A percentile compares a stretch with the other conserved stretches of the same genome.
Conservation (phyloP, 2,113 vertebrate species). For the Mungos mungo region DNA sequence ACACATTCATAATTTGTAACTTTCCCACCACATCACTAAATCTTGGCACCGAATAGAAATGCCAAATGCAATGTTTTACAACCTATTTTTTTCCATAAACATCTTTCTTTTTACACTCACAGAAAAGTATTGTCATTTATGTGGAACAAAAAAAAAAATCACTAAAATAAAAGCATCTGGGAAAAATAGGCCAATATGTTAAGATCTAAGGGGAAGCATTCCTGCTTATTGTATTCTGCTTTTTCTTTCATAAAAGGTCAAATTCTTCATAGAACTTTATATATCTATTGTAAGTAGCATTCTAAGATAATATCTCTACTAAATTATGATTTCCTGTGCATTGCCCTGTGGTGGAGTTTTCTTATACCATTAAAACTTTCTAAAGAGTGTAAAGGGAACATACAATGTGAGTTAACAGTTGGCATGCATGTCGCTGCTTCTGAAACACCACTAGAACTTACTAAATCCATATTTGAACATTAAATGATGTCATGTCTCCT, state of each 20-base stretch:
- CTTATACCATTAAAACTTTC: conserved; percentile 35
- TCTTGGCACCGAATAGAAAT: conserved; percentile 68
- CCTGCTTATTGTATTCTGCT: not conserved
- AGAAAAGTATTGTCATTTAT: conserved; percentile 70
- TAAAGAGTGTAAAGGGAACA: conserved; percentile 45
- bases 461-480: conserved; percentile 60
- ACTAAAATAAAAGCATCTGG: conserved; percentile 78
- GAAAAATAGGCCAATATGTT: conserved; percentile 53
- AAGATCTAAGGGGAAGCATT: conserved; percentile 38
- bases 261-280: not conserved
- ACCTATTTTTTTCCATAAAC: conserved; percentile 72
- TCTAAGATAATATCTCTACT: not conserved
- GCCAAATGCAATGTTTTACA: conserved; percentile 72
- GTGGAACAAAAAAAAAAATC: conserved; percentile 52
- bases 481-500: conserved; percentile 78
- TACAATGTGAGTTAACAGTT: conserved; percentile 68
- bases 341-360: not conserved
- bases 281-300: not conserved
- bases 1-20: conserved; percentile 61
- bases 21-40: conserved; percentile 41
- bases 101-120: conserved; percentile 62
- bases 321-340: not conserved
- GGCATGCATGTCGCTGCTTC: conserved; percentile 58
- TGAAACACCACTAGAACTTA: conserved; percentile 60
- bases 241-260: conserved; percentile 31